Evolutionary conservation across 2,797 vertebrate genomes (phyloP), one percentile per base, ranked within the genome.

Genomic region (Pristis pectinata): DNA sequence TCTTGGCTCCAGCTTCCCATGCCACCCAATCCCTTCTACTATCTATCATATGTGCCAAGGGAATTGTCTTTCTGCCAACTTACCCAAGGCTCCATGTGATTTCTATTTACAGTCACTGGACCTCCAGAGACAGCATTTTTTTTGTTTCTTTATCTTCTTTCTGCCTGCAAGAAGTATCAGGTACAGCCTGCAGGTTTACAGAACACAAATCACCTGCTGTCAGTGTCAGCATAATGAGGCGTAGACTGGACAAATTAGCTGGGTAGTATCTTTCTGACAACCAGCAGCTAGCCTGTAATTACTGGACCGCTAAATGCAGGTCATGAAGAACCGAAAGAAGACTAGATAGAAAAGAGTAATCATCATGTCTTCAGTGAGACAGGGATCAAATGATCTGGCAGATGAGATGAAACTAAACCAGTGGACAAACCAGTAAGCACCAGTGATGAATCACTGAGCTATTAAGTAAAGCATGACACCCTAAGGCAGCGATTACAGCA

Each of bases 401-500:
- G 92, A 94, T 56, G 92, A 94, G 92, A 94, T 94, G 92, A 94
- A 94, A 94, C 92, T 94, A 94, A 94, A 94, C 92, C 92, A 74
- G 92, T 94, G 92, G 70, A 94, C 92, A 94, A 74, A 76, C 70
- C 70, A 94, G 92, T 94, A 94, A 94, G 92, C 92, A 94, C 44
- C 70, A 56, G 92, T 94, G 92, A 94, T 94, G 44, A 94, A 76
- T 94, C 92, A 94, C 92, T 94, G 92, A 94, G 70, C 92, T 94
- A 94, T 94, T 94, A 74, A 94, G 70, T 98, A 98, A 98, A 98
- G 98, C 98, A 98, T 98, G 97, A 97, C 95, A 95, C 98, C 98
- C 98, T 30, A 96, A 85, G 98, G 98, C 98, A 94, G 96, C 98
- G 98, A 98, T 98, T 98, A 99, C 97, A 97, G 97, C 96, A 97